Conservation (phyloP, 2,888 invertebrate species). For the Eristalis tenax region DNA sequence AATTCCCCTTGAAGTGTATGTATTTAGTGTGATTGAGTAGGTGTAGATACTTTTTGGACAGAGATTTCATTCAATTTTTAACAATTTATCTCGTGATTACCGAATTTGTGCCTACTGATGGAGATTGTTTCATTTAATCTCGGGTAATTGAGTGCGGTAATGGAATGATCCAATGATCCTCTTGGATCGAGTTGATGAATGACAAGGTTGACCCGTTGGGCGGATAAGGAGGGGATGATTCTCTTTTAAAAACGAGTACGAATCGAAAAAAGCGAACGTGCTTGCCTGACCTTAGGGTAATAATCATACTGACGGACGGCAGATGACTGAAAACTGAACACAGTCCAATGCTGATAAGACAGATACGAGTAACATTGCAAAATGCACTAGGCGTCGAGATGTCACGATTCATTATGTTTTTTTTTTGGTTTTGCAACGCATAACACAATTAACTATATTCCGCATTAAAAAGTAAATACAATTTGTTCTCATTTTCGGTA, state of each 20-base stretch:
- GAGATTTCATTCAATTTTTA: conserved; percentile 47
- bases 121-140: conserved; percentile 35
- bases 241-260: neutral
- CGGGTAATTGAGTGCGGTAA: conserved; percentile 42
- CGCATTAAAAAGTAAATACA: neutral
- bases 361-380: neutral
- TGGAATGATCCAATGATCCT: neutral
- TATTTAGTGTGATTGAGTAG: conserved; percentile 9
- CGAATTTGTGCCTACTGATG: conserved; percentile 30
- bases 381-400: neutral
- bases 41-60: conserved; percentile 17
- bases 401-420: neutral
- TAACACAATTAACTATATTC: neutral
- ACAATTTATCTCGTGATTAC: conserved; percentile 45
- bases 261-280: neutral
- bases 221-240: neutral
- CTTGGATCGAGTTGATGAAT: neutral
- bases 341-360: neutral
- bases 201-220: neutral
- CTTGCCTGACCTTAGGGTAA: neutral
- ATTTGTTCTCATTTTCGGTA: neutral
- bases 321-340: neutral
- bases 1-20: conserved; percentile 38
- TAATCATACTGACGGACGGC: neutral
- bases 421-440: neutral